These are phyloP conservation scores for Ceyx cyanopectus DNA, from an alignment of 2,113 vertebrate genomes.

Conservation along the genomic window DNA sequence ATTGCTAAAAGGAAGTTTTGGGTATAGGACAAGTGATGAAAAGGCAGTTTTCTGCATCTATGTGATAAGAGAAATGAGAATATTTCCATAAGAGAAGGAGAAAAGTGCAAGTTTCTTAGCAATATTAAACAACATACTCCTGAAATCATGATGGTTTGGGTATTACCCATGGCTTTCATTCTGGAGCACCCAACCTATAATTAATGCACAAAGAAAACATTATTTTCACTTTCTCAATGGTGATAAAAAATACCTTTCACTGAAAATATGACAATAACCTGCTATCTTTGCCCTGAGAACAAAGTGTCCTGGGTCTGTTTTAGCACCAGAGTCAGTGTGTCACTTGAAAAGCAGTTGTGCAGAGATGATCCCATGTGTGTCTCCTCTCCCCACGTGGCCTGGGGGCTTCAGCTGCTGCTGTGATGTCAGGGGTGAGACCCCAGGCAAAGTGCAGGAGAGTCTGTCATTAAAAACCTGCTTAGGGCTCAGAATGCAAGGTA, in stretches of 20 bases:
- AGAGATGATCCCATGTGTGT: background rate
- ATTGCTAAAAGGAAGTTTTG: background rate
- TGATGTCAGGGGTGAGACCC: background rate
- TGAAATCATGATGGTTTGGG: background rate
- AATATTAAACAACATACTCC: background rate
- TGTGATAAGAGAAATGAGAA: background rate
- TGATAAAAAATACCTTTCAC: background rate
- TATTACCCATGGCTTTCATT: background rate
- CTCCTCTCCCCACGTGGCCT: background rate
- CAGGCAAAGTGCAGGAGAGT: rapidly evolving
- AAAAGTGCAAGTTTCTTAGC: background rate
- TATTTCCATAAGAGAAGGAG: background rate
- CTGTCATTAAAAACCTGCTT: background rate
- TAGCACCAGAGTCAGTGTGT: background rate
- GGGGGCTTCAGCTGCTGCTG: background rate
- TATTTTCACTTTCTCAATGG: background rate
- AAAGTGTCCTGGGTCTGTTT: background rate
- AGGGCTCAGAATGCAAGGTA: background rate
- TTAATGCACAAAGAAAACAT: background rate
- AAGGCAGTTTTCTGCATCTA: background rate
- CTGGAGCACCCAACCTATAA: background rate
- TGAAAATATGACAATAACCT: background rate
- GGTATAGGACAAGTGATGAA: background rate
- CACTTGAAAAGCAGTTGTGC: background rate
- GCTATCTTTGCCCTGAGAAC: background rate